phyloP scores from a whole-genome alignment of 2,888 invertebrate genomes.

The Nomada lathburiana region DNA sequence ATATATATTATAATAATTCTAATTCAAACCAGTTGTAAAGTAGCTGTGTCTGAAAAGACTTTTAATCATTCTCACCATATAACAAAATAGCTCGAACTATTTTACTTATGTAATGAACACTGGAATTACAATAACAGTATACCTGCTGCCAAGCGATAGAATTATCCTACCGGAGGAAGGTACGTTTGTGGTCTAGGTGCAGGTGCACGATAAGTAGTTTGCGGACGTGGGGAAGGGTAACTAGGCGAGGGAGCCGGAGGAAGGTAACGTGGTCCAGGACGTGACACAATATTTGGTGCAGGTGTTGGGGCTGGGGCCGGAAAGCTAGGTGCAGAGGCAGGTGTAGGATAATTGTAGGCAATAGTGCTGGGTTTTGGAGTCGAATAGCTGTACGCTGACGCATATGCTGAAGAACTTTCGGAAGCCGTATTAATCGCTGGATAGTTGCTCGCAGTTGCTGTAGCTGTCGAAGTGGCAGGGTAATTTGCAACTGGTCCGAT shows the following conservation, averaged over 20 bases:
- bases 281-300: background rate
- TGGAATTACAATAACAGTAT: too few relatives aligned
- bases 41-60: background rate
- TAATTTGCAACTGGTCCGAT: conserved; percentile 5
- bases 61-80: too few relatives aligned
- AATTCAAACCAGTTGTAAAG: background rate
- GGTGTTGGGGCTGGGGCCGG: background rate
- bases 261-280: background rate
- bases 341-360: conserved; percentile 7
- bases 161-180: conserved; percentile 11
- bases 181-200: conserved; percentile 10
- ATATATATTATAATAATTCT: background rate
- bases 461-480: background rate
- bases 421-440: conserved; percentile 8
- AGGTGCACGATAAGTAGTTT: conserved; percentile 3
- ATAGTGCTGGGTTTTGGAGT: background rate
- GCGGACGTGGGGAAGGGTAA: background rate
- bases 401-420: conserved; percentile 15
- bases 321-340: conserved; percentile 28
- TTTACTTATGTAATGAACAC: too few relatives aligned
- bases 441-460: conserved; percentile 13
- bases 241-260: background rate
- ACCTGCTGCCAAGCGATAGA: background rate
- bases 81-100: too few relatives aligned
- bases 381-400: background rate